Conservation (phyloP, 2,113 vertebrate genomes). For the Cromileptes altivelis region DNA sequence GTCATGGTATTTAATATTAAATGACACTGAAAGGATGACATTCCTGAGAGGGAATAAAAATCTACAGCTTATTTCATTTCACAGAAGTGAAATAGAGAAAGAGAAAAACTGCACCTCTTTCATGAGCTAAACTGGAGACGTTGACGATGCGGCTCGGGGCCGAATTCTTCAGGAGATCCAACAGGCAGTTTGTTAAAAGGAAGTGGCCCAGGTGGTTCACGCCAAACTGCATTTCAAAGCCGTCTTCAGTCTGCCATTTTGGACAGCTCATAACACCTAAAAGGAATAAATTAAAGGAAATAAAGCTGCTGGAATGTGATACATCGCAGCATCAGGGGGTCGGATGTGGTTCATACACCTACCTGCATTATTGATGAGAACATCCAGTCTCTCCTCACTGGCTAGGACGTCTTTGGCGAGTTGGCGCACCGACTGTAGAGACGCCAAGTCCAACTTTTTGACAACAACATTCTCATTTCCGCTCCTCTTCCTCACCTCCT, state of each 20-base stretch:
- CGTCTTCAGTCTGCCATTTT: slow-evolving; percentile 81
- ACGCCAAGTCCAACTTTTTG: slow-evolving; percentile 75
- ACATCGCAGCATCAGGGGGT: background rate
- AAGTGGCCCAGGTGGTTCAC: slow-evolving; percentile 85
- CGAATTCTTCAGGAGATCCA: slow-evolving; percentile 81
- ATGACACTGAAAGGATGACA: background rate
- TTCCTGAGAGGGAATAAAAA: background rate
- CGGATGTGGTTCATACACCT: background rate
- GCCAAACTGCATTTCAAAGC: slow-evolving; percentile 85
- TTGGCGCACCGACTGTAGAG: slow-evolving; percentile 68
- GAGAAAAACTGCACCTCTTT: slow-evolving; percentile 62
- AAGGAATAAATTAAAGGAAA: background rate
- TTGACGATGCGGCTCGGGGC: slow-evolving; percentile 77
- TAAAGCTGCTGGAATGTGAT: background rate
- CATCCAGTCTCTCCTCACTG: slow-evolving; percentile 72
- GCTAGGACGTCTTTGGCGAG: slow-evolving; percentile 64
- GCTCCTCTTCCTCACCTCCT: slow-evolving; percentile 67
- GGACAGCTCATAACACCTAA: slow-evolving; percentile 81
- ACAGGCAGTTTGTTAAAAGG: slow-evolving; percentile 75
- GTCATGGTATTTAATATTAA: background rate
- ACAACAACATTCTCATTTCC: slow-evolving; percentile 68
- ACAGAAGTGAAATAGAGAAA: background rate
- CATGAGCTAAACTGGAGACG: slow-evolving; percentile 80
- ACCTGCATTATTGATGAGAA: slow-evolving; percentile 82
- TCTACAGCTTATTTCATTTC: too few relatives aligned